Evolutionary conservation across 2,797 vertebrate species (phyloP), one percentile per base, ranked within the genome.

Genomic region (Pseudomugil gertrudae): DNA sequence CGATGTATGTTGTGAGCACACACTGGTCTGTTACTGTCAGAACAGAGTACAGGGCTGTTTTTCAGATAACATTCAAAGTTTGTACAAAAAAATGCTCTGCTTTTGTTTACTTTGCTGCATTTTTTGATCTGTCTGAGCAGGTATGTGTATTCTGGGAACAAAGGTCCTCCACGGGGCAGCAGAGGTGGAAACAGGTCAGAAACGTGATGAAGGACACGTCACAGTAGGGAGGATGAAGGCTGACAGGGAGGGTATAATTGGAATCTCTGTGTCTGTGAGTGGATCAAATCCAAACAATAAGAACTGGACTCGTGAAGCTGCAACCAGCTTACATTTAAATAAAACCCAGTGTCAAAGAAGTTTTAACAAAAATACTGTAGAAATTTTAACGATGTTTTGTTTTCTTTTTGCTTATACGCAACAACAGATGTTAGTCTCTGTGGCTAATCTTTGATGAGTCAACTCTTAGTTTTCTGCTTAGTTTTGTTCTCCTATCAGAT

Each of bases 401-500:
- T 3, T 38, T 15, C 5, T 3, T 13, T 38, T 13, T 11, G 3
- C 9, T 9, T 13, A n/a, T n/a, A n/a, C n/a, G 1, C n/a, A 38
- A 40, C 29, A 17, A 48, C 10, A 24, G 9, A 23, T 48, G 9
- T 24, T 48, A 9, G n/a, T 23, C 26, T 13, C 14, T 54, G 19
- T 8, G 50, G 53, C 30, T 76, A 2, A 53, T 71, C 69, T 75
- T 81, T 45, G 14, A 63, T 29, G 54, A 19, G 53, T 62, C 54
- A 60, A 30, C 54, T 74, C 69, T 24, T 35, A 57, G 66, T 30
- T 33, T 66, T 63, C 24, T 57, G 66, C 43, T 38, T 72, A 78
- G 19, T 74, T 78, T 66, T 43, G 45, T 29, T 64, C 27, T 58
- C 51, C 60, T 66, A 74, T 64, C 47, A 40, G 68, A 73, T 66